Evolutionary conservation across 1,140 invertebrate genomes (phyloP), one percentile per base, ranked within the genome.

Genomic region (Sitodiplosis mosellana): DNA sequence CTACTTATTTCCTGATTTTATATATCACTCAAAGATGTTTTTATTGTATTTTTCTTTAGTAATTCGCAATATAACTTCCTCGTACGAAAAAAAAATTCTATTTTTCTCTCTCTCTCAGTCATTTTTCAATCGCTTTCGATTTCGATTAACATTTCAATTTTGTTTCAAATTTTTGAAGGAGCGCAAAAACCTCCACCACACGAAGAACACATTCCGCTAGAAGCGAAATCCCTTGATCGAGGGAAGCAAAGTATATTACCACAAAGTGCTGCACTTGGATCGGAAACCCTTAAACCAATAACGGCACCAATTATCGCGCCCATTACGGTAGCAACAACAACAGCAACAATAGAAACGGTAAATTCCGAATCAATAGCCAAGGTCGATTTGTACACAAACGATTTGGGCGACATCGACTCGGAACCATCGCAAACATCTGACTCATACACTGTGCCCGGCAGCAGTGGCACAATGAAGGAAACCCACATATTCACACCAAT

Each of bases 401-500:
- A 27, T 18, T 6, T 2, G 10, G 11, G 12, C 10, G 27, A 46
- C 27, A 14, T 12, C 18, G 43, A 22, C 19, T 33, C 21, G 19
- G 15, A 17, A 12, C 12, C 33, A 20, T 19, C 40, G n/a, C 15
- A 5, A 21, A 20, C 20, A 20, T 41, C 52, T 7, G 45, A 49
- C 8, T 55, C 55, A 14, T 63, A 54, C 45, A 47, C 57, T 2
- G 48, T 61, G 47, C 60, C 61, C 10, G 43, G 21, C n/a, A 42
- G 19, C 18, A 33, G 43, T 33, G 43, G 43, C 4, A 20, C 41
- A 5, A 52, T 64, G 18, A 64, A 64, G 49, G 61, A 64, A 54
- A 64, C 61, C 27, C 61, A 64, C 38, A 64, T 64, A 18, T 64
- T 61, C 45, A 64, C 61, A 40, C 61, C 61, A 47, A 49, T 33